Evolutionary conservation across 2,888 invertebrate genomes (phyloP), one percentile per base, ranked within the genome.

Genomic region (Drosophila leonis): DNA sequence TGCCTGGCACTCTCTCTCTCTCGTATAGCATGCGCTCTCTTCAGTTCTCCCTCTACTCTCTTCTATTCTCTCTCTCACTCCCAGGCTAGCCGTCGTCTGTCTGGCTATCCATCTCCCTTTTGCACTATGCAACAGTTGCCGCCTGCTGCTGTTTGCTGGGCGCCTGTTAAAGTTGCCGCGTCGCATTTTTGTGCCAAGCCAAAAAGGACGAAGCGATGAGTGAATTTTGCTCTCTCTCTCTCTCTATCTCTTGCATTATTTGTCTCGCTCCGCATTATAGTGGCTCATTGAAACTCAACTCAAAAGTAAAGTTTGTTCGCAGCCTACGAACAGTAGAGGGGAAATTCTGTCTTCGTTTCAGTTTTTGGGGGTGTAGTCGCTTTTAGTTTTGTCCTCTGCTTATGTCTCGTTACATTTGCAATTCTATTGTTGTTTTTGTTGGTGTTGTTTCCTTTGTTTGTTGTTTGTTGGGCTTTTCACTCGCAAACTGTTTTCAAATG

Each of bases 201-300:
- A 87, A 87, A 89, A 89, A 87, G 89, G 85, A 89, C 84, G 89
- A 89, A 74, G 82, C 88, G 88, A 84, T 85, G 85, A 87, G 90
- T 76, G 90, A 85, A 66, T 65, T 78, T 67, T 46, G 33, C 49
- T 51, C 69, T 42, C 75, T 42, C 59, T 18, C 66, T 37, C 37
- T 49, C 44, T 15, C 60, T 54, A 62, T 54, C 49, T 33, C 5
- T 7, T 8, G 37, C 29, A 46, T 24, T 65, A 31, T 31, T 33
- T 39, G 44, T 46, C 60, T 42, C 33, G 42, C 67, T 76, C 55
- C 51, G 57, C 57, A 24, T 52, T 73, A 55, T 68, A 69, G 63
- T 72, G 31, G 70, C 49, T 78, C 67, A 68, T 83, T 88, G 72
- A 82, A 89, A 82, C 80, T 83, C 66, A 67, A 84, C 80, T 82